Base-by-base conservation (phyloP, 2,797 vertebrate genomes). In the Eulemur albifrons region DNA sequence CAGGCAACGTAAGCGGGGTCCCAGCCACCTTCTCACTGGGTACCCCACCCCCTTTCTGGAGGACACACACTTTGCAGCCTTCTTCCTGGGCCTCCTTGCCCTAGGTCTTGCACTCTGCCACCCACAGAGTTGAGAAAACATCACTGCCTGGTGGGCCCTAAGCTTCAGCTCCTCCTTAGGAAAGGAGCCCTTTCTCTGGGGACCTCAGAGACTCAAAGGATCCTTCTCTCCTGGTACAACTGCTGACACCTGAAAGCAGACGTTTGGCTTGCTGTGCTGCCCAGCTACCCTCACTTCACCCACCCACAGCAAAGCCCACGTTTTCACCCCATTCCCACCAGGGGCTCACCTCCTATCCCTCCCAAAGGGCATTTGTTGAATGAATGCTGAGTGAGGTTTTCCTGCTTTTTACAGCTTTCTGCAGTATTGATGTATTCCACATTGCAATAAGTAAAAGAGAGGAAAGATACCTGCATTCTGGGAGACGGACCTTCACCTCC, bases 231-330 rank as follows among this genome's bases (percentile, higher is more conserved):
- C 48, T n/a, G 40, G 25, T 45, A 23, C 27, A 25, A 35, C 6
- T 40, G 57, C 6, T 9, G 0, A 13, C 32, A 9, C 20, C 38
- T 77, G n/a, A n/a, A 5, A 61, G 35, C 54, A 59, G 73, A 45
- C 35, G 35, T 50, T 1, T 21, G 9, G 21, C 48, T 30, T 15
- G 40, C 67, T 27, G 43, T 25, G 45, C 38, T 4, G 21, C 17
- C 27, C 6, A 6, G 6, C 8, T 9, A 5, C 7, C 21, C n/a
- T 40, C 27, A 3, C 5, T 6, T 11, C 0, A 0, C 59, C 57
- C 30, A 21, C 35, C 57, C 30, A 21, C 35, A 61, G 57, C 63
- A 72, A 77, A 82, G 70, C 57, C 61, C 10, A 20, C 0, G 17
- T 21, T 69, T 54, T 32, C 43, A 14, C 18, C 17, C 45, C 8